Percentiles rank a stretch among this genome's conserved stretches.
These are phyloP conservation scores for Climacteris rufus DNA, from an alignment of 2,113 vertebrate genomes.

Conservation along the genomic window DNA sequence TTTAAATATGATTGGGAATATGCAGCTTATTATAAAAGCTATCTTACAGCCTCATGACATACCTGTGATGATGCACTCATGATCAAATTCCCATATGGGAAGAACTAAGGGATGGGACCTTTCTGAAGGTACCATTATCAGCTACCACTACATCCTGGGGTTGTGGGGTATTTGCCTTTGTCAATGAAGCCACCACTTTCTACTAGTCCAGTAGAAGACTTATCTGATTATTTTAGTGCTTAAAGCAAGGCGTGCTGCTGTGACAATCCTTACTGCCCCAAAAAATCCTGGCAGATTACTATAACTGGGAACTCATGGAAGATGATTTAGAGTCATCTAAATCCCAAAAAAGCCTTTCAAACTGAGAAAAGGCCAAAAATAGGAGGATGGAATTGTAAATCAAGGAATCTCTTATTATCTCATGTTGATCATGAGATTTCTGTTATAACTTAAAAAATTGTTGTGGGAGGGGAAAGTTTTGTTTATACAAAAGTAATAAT, in stretches of 20 bases:
- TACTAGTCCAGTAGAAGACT: neutral
- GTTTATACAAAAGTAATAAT: neutral
- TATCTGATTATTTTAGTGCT: neutral
- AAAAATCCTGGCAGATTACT: neutral
- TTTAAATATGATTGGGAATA: neutral
- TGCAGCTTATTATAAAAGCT: neutral
- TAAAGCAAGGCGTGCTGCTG: neutral
- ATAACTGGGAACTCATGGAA: neutral
- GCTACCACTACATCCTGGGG: fast-evolving
- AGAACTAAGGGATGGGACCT: neutral
- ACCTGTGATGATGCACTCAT: neutral
- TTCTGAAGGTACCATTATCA: neutral
- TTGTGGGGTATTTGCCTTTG: neutral
- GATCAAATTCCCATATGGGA: neutral
- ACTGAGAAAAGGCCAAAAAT: neutral
- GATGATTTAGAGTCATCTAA: neutral
- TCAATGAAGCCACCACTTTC: neutral
- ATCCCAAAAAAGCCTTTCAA: neutral
- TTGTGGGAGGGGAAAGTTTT: neutral
- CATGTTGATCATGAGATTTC: neutral
- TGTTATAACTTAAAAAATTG: neutral
- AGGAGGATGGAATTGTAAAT: neutral
- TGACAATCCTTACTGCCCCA: neutral
- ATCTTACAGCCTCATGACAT: neutral
- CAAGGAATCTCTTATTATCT: neutral